These are phyloP conservation scores for Grammomys dolichurus DNA, from an alignment of 2,113 vertebrate species.

Conservation along the genomic window DNA sequence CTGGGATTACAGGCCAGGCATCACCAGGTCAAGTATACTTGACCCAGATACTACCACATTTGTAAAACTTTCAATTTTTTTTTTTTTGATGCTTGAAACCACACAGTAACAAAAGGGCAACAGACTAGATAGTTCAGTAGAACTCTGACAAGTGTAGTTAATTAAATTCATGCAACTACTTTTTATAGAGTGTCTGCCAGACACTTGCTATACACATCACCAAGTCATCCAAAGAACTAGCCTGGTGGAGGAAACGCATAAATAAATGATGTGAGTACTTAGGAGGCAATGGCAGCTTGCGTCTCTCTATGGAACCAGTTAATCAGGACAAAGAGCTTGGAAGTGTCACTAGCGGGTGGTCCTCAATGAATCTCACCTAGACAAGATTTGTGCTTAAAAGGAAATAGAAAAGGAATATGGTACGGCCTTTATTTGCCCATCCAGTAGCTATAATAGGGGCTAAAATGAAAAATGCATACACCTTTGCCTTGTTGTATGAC, in stretches of 20 bases:
- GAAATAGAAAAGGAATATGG: neutral
- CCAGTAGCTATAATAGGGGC: neutral
- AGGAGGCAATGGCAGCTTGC: neutral
- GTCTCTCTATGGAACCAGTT: neutral
- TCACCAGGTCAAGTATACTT: neutral
- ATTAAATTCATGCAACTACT: conserved; percentile 51
- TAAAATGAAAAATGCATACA: neutral
- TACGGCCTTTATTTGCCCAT: conserved; percentile 8
- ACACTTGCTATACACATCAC: conserved; percentile 43
- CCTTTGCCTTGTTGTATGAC: neutral
- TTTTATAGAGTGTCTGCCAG: conserved; percentile 31
- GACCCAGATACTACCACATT: neutral
- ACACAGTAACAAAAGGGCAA: neutral
- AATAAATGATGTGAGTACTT: neutral
- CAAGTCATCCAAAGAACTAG: neutral
- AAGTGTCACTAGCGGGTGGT: neutral
- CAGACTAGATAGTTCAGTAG: conserved; percentile 37
- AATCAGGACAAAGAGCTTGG: conserved; percentile 25
- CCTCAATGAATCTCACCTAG: neutral
- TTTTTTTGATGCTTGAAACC: conserved; percentile 32
- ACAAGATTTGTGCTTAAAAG: conserved; percentile 29
- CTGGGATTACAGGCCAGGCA: neutral
- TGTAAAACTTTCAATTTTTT: neutral
- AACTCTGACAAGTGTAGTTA: conserved; percentile 61
- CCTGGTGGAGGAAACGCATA: neutral